Conservation (phyloP, 1,140 invertebrate species). For the Drosophila nebulosa region DNA sequence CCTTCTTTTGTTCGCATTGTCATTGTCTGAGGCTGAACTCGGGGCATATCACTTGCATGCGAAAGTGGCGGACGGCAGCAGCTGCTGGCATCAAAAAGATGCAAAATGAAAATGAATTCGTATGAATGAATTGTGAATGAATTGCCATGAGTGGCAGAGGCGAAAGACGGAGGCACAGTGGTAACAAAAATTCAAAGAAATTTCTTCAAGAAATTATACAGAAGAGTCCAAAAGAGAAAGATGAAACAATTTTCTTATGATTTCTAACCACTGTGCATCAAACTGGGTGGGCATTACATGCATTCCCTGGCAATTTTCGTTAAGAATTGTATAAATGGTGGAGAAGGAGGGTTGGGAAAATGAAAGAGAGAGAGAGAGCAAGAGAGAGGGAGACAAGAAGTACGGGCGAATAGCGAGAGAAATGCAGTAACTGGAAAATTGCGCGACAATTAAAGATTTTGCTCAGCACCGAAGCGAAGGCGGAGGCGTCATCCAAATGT, state of each 20-base stretch:
- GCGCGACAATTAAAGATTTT: slow-evolving; percentile 79
- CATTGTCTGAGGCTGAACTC: slow-evolving; percentile 8
- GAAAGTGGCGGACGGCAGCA: slow-evolving; percentile 60
- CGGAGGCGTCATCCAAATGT: not conserved
- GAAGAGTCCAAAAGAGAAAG: not conserved
- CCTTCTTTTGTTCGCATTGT: slow-evolving; percentile 14
- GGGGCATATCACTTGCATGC: slow-evolving; percentile 64
- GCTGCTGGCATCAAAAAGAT: slow-evolving; percentile 26
- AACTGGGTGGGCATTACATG: slow-evolving; percentile 48
- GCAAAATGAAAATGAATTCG: slow-evolving; percentile 27
- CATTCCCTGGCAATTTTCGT: slow-evolving; percentile 57
- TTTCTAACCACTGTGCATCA: slow-evolving; percentile 36
- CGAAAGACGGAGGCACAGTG: slow-evolving; percentile 59
- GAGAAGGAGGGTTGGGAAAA: not conserved
- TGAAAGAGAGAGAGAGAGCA: too few relatives aligned
- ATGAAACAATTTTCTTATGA: too few relatives aligned
- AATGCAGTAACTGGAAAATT: slow-evolving; percentile 79
- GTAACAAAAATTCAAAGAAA: not conserved
- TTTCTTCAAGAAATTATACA: not conserved
- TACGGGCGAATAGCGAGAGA: slow-evolving; percentile 41
- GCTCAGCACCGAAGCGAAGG: slow-evolving; percentile 26
- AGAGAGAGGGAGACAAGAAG: slow-evolving; percentile 17
- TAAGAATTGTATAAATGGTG: slow-evolving; percentile 1
- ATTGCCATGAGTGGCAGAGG: slow-evolving; percentile 26
- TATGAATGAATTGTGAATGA: slow-evolving; percentile 42